phyloP scores from a whole-genome alignment of 2,797 vertebrate species.

The Aselliscus stoliczkanus region DNA sequence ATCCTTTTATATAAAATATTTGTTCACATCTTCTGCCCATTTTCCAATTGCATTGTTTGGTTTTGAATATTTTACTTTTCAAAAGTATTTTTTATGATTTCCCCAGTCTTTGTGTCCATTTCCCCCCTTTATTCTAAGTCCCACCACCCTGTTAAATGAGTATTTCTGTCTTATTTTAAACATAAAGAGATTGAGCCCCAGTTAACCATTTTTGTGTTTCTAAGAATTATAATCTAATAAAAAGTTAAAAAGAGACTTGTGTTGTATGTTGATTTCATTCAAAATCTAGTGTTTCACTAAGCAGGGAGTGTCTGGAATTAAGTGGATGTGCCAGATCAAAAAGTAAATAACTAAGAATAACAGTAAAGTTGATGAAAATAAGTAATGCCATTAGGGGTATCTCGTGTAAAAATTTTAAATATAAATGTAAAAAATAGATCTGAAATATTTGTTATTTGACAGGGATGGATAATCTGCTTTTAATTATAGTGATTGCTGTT shows the following conservation, averaged over 20 bases:
- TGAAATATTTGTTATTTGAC: not conserved
- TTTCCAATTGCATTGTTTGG: not conserved
- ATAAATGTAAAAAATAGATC: not conserved
- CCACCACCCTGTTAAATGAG: not conserved
- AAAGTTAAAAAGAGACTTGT: not conserved
- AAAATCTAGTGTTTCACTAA: not conserved
- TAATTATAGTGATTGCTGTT: not conserved
- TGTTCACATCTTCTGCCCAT: not conserved
- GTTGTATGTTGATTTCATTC: not conserved
- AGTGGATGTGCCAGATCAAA: not conserved
- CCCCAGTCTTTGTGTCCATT: not conserved
- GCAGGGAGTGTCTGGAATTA: not conserved
- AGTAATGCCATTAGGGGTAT: not conserved
- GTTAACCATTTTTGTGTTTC: not conserved
- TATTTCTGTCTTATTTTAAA: not conserved
- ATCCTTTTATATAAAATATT: not conserved
- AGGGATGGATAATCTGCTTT: not conserved
- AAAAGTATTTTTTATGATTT: not conserved
- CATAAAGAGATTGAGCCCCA: not conserved
- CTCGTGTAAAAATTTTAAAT: not conserved
- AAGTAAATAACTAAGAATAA: not conserved
- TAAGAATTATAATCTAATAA: not conserved
- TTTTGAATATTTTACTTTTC: not conserved
- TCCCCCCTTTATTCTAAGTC: not conserved
- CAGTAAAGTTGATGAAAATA: not conserved